phyloP scores from a whole-genome alignment of 2,113 vertebrate species.

The Otis tarda region DNA sequence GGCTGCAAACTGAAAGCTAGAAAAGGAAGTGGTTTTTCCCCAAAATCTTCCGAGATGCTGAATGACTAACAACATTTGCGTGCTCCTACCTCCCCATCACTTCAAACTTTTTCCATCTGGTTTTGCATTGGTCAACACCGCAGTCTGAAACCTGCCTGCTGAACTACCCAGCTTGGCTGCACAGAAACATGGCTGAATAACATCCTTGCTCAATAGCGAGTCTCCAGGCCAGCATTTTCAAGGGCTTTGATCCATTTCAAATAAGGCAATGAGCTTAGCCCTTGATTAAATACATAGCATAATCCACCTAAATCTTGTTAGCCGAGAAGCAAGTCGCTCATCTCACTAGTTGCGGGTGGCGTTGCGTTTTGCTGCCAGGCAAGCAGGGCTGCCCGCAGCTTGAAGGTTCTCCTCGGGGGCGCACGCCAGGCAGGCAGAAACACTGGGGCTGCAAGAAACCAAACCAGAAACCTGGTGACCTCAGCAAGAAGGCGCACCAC shows the following conservation, averaged over 20 bases:
- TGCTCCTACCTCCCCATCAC: background rate
- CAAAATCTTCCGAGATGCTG: background rate
- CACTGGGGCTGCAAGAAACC: background rate
- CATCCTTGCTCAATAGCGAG: background rate
- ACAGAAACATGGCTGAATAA: background rate
- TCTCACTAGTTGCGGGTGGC: background rate
- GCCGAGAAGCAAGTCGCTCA: background rate
- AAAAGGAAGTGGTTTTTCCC: background rate
- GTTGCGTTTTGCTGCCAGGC: background rate
- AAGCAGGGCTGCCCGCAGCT: background rate
- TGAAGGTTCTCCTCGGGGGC: background rate
- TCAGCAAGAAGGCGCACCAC: background rate
- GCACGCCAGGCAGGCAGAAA: background rate
- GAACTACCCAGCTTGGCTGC: background rate
- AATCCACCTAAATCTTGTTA: constrained; percentile 67
- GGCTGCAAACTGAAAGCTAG: background rate
- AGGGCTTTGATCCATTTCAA: constrained; percentile 61
- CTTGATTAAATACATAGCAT: constrained; percentile 63
- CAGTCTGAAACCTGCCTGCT: background rate
- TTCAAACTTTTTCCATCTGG: background rate
- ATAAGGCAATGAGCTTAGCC: constrained; percentile 61
- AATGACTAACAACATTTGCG: background rate
- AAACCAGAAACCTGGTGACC: no score
- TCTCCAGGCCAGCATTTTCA: constrained; percentile 4
- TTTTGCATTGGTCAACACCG: background rate